Evolutionary conservation across 2,888 invertebrate genomes (phyloP).

Genomic region (Oxystoma pomonae): DNA sequence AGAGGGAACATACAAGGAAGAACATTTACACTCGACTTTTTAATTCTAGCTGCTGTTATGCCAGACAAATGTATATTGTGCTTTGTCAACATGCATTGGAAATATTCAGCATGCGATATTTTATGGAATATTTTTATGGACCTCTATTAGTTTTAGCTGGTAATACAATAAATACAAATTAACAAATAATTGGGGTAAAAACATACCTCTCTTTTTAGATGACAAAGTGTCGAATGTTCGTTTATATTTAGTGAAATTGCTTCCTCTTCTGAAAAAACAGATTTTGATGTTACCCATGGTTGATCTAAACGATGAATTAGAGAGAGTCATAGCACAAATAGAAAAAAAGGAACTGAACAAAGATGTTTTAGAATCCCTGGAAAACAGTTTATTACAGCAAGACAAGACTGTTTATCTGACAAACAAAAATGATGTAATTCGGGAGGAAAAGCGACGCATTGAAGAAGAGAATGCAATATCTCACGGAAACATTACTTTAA

Average conservation of each 20-base stretch:
- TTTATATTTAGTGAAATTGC: constrained; percentile 50
- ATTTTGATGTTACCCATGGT: constrained; percentile 58
- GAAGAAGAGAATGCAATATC: not conserved
- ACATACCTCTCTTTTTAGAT: no score
- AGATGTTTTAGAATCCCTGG: constrained; percentile 54
- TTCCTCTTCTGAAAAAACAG: constrained; percentile 28
- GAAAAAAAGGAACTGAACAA: constrained; percentile 57
- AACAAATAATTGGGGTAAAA: no score
- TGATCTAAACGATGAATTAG: constrained; percentile 55
- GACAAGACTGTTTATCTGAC: constrained; percentile 30
- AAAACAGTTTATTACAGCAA: constrained; percentile 37
- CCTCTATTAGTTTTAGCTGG: no score
- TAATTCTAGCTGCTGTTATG: no score
- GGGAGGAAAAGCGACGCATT: constrained; percentile 31
- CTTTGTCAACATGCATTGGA: no score
- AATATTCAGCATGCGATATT: no score
- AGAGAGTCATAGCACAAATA: constrained; percentile 54
- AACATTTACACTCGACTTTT: no score
- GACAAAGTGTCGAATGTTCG: constrained; percentile 54
- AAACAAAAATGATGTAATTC: constrained; percentile 28
- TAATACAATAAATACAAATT: no score
- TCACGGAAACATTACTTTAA: constrained; percentile 8
- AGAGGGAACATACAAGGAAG: no score
- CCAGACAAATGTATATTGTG: no score
- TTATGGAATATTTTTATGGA: no score